A percentile compares a stretch with the other conserved stretches of the same genome.
phyloP scores from a whole-genome alignment of 2,888 invertebrate species.

The Mythimna loreyi region DNA sequence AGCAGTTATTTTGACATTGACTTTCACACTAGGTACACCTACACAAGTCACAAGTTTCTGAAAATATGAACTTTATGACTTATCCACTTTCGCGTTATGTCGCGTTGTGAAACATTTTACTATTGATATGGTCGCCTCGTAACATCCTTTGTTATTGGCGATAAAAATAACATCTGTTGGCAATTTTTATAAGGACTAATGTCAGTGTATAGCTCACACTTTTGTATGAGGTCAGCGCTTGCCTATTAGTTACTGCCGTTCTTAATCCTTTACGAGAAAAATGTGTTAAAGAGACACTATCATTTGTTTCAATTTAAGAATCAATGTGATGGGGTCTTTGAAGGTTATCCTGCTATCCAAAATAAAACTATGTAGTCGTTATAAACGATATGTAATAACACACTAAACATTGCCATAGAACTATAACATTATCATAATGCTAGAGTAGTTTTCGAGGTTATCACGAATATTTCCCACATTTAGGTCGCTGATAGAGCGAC shows the following conservation, averaged over 20 bases:
- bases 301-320: not conserved
- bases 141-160: constrained; percentile 76
- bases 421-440: constrained; percentile 40
- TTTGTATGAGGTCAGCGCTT: constrained; percentile 22
- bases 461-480: constrained; percentile 44
- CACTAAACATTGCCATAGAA: constrained; percentile 23
- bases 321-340: not conserved
- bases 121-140: constrained; percentile 67
- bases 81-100: constrained; percentile 26
- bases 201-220: constrained; percentile 21
- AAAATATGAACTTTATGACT: constrained; percentile 33
- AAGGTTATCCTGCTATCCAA: not conserved
- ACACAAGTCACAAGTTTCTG: not conserved
- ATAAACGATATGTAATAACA: constrained; percentile 9
- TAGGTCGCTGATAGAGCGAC: constrained; percentile 59
- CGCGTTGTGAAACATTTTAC: constrained; percentile 70
- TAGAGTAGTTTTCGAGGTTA: constrained; percentile 58
- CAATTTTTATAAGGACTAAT: constrained; percentile 51
- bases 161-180: constrained; percentile 69
- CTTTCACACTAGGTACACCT: constrained; percentile 18
- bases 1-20: constrained; percentile 14
- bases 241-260: not conserved
- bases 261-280: not conserved
- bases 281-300: not conserved
- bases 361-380: not conserved